A percentile compares a stretch with the other conserved stretches of the same genome.
phyloP scores from a whole-genome alignment of 2,888 invertebrate genomes.

The Tribolium freemani region DNA sequence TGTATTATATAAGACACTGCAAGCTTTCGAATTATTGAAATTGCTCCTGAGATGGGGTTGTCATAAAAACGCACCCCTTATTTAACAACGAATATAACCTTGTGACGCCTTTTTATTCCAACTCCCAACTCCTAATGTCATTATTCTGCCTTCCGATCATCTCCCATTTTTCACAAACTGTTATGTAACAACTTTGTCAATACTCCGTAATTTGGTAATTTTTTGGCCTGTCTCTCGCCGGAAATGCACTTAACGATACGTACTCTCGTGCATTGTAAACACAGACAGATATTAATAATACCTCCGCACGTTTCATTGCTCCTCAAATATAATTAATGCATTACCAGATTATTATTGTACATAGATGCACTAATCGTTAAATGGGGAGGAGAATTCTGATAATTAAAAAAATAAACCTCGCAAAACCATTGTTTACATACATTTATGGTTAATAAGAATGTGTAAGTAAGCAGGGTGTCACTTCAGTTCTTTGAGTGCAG shows the following conservation, averaged over 20 bases:
- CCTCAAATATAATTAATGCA: slow-evolving; percentile 14
- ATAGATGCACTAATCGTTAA: not conserved
- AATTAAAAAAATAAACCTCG: too few relatives aligned
- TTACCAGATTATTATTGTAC: slow-evolving; percentile 9
- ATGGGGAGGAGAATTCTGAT: too few relatives aligned
- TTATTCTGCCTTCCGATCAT: slow-evolving; percentile 12
- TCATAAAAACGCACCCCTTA: slow-evolving; percentile 11
- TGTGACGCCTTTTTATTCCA: slow-evolving; percentile 21
- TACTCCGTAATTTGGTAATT: not conserved
- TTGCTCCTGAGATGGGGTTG: not conserved
- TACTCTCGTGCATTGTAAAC: not conserved
- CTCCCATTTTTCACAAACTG: not conserved
- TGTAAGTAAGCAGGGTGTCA: not conserved
- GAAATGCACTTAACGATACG: not conserved
- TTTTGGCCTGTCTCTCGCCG: not conserved
- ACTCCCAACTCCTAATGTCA: slow-evolving; percentile 17
- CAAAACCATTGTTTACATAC: not conserved
- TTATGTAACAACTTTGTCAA: slow-evolving; percentile 1
- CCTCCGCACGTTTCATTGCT: not conserved
- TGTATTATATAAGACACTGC: slow-evolving; percentile 5
- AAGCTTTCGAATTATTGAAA: slow-evolving; percentile 10
- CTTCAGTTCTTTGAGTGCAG: not conserved
- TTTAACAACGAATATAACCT: slow-evolving; percentile 14
- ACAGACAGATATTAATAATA: slow-evolving; percentile 13
- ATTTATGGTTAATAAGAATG: not conserved